These are phyloP conservation scores for Hemichromis elongatus DNA, from an alignment of 2,113 vertebrate species.

Conservation along the genomic window DNA sequence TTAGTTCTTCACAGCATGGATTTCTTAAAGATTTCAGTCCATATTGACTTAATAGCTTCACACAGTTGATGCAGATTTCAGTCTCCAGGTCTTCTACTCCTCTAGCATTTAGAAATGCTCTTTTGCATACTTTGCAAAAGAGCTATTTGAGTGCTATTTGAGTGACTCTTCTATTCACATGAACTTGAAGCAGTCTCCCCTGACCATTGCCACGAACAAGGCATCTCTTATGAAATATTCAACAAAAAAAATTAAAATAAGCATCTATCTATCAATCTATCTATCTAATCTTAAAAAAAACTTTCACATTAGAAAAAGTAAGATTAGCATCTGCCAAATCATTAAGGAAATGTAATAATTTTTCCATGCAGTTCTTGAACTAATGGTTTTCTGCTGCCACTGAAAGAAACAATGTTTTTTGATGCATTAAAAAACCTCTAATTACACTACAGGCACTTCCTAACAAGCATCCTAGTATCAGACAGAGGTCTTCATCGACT, in stretches of 20 bases:
- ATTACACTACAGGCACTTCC: constrained; percentile 22
- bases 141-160: no score
- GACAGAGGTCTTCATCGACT: background rate
- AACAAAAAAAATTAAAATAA: background rate
- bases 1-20: background rate
- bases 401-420: background rate
- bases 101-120: background rate
- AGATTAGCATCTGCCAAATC: background rate
- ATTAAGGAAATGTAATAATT: background rate
- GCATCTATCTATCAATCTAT: no score
- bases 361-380: background rate
- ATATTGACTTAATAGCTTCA: background rate
- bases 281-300: background rate
- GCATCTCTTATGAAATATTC: background rate
- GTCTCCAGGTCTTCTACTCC: background rate
- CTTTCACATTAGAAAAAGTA: background rate
- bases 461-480: background rate
- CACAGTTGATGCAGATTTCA: background rate
- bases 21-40: background rate
- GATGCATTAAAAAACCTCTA: background rate
- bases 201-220: background rate
- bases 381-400: background rate
- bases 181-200: background rate
- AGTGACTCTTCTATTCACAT: background rate
- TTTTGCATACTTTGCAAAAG: background rate